These are phyloP conservation scores for Myioborus melanocephalus DNA, from an alignment of 2,797 vertebrate species.

Conservation along the genomic window DNA sequence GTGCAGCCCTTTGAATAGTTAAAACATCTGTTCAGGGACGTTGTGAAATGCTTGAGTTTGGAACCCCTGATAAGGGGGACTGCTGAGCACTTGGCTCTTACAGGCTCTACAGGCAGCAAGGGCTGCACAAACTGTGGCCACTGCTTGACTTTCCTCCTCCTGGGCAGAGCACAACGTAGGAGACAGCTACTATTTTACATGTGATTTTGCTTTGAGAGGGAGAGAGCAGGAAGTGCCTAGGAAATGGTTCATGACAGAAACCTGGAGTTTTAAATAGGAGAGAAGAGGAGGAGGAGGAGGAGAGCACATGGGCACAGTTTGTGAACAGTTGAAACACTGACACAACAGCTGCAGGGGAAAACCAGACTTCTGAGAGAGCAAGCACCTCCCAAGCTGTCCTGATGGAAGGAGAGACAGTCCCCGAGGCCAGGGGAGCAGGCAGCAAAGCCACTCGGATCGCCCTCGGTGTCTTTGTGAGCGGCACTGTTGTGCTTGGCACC, in stretches of 20 bases:
- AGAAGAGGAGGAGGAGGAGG: slow-evolving; percentile 48
- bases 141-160: slow-evolving; percentile 61
- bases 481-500: slow-evolving; percentile 72
- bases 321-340: slow-evolving; percentile 47
- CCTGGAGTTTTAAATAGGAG: slow-evolving; percentile 59
- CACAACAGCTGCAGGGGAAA: slow-evolving; percentile 38
- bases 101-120: slow-evolving; percentile 53
- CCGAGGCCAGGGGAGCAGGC: slow-evolving; percentile 42
- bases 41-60: slow-evolving; percentile 69
- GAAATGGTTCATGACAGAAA: slow-evolving; percentile 56
- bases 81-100: slow-evolving; percentile 54
- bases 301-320: slow-evolving; percentile 62
- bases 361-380: background rate
- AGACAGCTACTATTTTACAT: slow-evolving; percentile 54
- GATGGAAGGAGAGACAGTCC: slow-evolving; percentile 77
- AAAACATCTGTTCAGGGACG: slow-evolving; percentile 72
- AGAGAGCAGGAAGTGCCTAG: slow-evolving; percentile 30
- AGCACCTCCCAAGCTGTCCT: background rate
- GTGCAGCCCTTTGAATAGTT: slow-evolving; percentile 70
- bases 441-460: slow-evolving; percentile 80
- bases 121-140: slow-evolving; percentile 57
- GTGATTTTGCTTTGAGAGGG: slow-evolving; percentile 49
- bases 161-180: slow-evolving; percentile 54
- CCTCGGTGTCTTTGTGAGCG: slow-evolving; percentile 78
- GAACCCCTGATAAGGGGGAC: slow-evolving; percentile 68